Conservation (phyloP, 1,140 invertebrate species). For the Halesus radiatus region DNA sequence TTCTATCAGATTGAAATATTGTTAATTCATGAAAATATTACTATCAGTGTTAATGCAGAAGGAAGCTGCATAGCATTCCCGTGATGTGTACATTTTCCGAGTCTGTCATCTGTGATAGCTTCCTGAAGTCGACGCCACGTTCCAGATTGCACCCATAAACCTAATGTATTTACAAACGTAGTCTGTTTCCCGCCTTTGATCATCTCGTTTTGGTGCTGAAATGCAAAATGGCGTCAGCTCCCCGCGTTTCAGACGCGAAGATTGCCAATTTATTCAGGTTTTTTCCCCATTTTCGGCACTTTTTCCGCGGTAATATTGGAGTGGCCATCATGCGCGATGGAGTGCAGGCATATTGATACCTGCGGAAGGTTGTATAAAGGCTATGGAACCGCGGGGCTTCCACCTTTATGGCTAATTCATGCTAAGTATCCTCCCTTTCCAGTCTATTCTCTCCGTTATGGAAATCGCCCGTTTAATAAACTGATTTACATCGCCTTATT, state of each 20-base stretch:
- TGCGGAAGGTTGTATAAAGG: background rate
- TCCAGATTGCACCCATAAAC: too few relatives aligned
- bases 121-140: too few relatives aligned
- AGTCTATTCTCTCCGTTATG: constrained; percentile 28
- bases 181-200: constrained; percentile 15
- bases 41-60: too few relatives aligned
- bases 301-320: constrained; percentile 28
- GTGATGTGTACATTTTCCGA: background rate
- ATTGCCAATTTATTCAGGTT: constrained; percentile 45
- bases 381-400: background rate
- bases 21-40: too few relatives aligned
- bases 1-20: too few relatives aligned
- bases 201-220: background rate
- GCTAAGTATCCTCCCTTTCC: constrained; percentile 22
- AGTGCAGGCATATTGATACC: constrained; percentile 36
- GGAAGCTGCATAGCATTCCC: background rate
- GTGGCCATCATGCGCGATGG: background rate
- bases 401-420: constrained; percentile 41
- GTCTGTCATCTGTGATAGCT: too few relatives aligned
- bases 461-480: constrained; percentile 43
- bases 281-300: constrained; percentile 11
- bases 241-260: constrained; percentile 18
- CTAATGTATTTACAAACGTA: background rate
- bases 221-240: constrained; percentile 11
- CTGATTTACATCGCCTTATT: constrained; percentile 44